These are phyloP conservation scores for Fundulus diaphanus DNA, from an alignment of 2,797 vertebrate genomes.

Conservation along the genomic window DNA sequence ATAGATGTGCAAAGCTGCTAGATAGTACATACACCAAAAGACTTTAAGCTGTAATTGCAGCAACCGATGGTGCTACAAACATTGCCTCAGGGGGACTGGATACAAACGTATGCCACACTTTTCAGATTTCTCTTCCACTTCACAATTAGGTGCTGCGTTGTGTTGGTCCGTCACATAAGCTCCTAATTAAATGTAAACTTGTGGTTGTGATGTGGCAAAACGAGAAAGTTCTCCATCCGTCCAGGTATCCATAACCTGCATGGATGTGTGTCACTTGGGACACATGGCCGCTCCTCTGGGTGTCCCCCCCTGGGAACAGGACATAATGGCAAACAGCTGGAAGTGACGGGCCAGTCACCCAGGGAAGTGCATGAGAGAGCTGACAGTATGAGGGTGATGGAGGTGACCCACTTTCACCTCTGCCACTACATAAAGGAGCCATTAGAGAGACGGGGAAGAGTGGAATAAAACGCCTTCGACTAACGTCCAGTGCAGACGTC, in stretches of 20 bases:
- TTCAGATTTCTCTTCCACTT: not conserved
- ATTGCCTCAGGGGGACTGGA: not conserved
- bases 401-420: conserved; percentile 78
- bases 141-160: not conserved
- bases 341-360: conserved; percentile 59
- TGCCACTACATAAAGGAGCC: conserved; percentile 61
- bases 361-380: conserved; percentile 56
- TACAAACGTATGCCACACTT: not conserved
- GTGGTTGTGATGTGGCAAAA: not conserved
- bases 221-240: not conserved
- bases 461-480: conserved; percentile 14
- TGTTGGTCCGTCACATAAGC: not conserved
- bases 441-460: conserved; percentile 45
- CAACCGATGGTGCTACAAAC: not conserved
- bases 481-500: not conserved
- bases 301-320: conserved; percentile 67
- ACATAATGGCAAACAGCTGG: conserved; percentile 78
- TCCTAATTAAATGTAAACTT: not conserved
- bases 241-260: not conserved
- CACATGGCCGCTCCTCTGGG: conserved; percentile 36
- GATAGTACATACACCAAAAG: no score
- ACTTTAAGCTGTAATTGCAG: no score
- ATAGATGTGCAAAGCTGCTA: no score
- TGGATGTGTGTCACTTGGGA: conserved; percentile 36
- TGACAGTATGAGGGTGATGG: conserved; percentile 60